phyloP scores from a whole-genome alignment of 2,888 invertebrate genomes.

The Drosophila peninsularis region DNA sequence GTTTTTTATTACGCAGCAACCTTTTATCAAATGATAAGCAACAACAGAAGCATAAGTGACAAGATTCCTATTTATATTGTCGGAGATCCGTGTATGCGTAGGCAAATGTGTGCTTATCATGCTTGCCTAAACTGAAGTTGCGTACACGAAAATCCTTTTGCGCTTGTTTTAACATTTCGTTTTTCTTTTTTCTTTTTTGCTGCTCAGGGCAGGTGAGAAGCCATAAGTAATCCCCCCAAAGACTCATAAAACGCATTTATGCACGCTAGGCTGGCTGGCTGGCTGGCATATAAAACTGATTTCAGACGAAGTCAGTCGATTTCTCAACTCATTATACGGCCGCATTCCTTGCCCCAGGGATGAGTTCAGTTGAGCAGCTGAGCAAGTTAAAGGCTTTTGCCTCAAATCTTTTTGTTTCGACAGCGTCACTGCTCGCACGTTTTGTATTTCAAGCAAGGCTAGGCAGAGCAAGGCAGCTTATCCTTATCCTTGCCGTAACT shows the following conservation, averaged over 20 bases:
- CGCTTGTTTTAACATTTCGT: constrained; percentile 12
- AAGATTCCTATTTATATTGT: constrained; percentile 10
- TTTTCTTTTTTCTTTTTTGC: background rate
- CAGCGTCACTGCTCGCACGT: constrained; percentile 17
- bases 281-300: constrained; percentile 39
- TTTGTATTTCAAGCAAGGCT: constrained; percentile 19
- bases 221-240: constrained; percentile 34
- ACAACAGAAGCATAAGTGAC: constrained; percentile 4
- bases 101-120: background rate
- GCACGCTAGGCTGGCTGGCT: constrained; percentile 24
- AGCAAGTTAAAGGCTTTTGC: constrained; percentile 29
- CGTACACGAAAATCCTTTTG: constrained; percentile 51
- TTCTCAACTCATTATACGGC: constrained; percentile 15
- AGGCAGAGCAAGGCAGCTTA: background rate
- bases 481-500: background rate
- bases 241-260: constrained; percentile 54
- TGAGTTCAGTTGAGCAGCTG: constrained; percentile 2
- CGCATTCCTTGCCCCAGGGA: background rate
- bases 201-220: constrained; percentile 40
- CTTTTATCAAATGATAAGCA: constrained; percentile 3
- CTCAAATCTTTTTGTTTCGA: constrained; percentile 20
- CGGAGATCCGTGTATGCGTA: constrained; percentile 6
- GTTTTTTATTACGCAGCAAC: constrained; percentile 4
- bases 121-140: background rate
- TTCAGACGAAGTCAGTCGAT: constrained; percentile 13